Conservation (phyloP, 2,113 vertebrate species). For the Nothoprocta perdicaria region DNA sequence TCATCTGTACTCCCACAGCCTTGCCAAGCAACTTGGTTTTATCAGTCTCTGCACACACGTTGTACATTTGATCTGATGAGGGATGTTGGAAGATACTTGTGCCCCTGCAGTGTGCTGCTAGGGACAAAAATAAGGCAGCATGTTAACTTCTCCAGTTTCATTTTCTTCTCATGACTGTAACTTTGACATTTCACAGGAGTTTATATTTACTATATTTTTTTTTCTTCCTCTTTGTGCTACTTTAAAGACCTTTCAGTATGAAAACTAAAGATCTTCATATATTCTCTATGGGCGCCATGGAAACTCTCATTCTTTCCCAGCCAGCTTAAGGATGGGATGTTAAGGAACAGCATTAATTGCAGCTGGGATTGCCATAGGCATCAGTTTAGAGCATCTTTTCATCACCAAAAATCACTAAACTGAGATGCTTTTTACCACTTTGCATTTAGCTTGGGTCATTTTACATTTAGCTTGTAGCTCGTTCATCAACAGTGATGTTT, state of each 20-base stretch:
- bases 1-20: not conserved
- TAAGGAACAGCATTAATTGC: not conserved
- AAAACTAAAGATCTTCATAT: not conserved
- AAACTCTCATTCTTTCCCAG: not conserved
- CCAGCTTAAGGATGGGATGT: not conserved
- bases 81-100: not conserved
- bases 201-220: not conserved
- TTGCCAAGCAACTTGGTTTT: not conserved
- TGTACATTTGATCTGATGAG: not conserved
- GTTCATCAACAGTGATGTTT: not conserved
- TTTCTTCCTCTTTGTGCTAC: not conserved
- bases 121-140: not conserved
- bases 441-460: not conserved
- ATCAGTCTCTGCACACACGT: not conserved
- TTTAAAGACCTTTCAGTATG: not conserved
- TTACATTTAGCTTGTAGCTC: not conserved
- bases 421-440: not conserved
- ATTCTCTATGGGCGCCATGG: not conserved
- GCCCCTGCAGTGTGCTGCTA: fast-evolving
- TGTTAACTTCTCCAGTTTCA: not conserved
- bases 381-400: not conserved
- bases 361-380: not conserved
- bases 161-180: not conserved
- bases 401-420: not conserved
- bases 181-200: slow-evolving; percentile 2